A percentile compares a stretch with the other conserved stretches of the same genome.
phyloP scores from a whole-genome alignment of 2,888 invertebrate species.

The Cheilosia soror region DNA sequence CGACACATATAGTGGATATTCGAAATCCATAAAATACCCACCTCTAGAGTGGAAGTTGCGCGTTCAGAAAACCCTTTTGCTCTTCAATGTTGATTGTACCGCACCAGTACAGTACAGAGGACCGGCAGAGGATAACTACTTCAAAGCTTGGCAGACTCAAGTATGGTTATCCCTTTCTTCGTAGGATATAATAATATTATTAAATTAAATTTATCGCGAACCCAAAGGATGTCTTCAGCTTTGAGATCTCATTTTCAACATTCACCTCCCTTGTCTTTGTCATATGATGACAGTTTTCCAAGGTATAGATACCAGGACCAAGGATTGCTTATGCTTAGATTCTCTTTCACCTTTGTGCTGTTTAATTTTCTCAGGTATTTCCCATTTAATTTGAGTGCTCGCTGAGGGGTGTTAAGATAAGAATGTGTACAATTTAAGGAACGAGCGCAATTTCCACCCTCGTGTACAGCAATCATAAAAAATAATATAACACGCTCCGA shows the following conservation, averaged over 20 bases:
- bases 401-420: slow-evolving; percentile 56
- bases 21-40: slow-evolving; percentile 62
- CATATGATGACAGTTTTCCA: slow-evolving; percentile 71
- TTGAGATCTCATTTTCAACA: slow-evolving; percentile 63
- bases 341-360: slow-evolving; percentile 19
- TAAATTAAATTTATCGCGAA: slow-evolving; percentile 74
- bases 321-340: slow-evolving; percentile 38
- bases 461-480: slow-evolving; percentile 23
- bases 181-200: slow-evolving; percentile 66
- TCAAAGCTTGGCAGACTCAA: slow-evolving; percentile 57
- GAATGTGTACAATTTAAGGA: slow-evolving; percentile 70
- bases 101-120: not conserved
- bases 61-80: slow-evolving; percentile 35
- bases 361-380: slow-evolving; percentile 75
- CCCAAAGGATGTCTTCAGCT: slow-evolving; percentile 51
- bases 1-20: slow-evolving; percentile 67
- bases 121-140: slow-evolving; percentile 53
- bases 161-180: slow-evolving; percentile 60
- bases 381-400: slow-evolving; percentile 68
- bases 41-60: not conserved
- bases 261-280: slow-evolving; percentile 65
- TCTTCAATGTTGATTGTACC: slow-evolving; percentile 38
- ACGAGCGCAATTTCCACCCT: slow-evolving; percentile 66
- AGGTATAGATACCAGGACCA: slow-evolving; percentile 7
- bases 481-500: slow-evolving; percentile 58